Conservation (phyloP, 2,797 vertebrate genomes). For the Apodemus agrarius region DNA sequence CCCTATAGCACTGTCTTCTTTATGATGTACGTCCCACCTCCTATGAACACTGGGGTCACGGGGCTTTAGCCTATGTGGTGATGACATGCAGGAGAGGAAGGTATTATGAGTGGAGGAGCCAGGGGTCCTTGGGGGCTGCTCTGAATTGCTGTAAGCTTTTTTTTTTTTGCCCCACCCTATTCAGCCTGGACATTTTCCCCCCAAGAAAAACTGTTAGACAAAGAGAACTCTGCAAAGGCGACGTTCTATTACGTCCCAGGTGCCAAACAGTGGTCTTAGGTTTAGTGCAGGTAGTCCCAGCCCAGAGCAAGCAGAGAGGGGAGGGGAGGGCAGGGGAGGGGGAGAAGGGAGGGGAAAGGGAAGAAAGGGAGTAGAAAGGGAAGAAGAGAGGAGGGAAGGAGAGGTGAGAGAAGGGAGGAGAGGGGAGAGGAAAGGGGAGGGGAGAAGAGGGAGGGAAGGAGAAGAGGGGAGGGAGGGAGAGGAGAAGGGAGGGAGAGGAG, state of each 20-base stretch:
- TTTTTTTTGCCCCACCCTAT: neutral
- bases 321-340: too few species aligned
- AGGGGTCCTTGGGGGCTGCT: neutral
- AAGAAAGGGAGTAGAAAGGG: too few species aligned
- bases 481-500: too few species aligned
- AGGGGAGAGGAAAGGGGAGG: too few species aligned
- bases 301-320: neutral
- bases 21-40: neutral
- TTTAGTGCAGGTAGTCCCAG: neutral
- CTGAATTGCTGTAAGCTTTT: accelerated
- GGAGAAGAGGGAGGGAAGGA: neutral
- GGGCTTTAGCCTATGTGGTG: neutral
- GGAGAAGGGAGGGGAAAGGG: too few species aligned
- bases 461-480: neutral
- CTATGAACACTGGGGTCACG: neutral
- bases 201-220: neutral
- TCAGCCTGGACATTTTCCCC: neutral
- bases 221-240: neutral
- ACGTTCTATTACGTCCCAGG: neutral
- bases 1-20: neutral
- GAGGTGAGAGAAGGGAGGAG: neutral
- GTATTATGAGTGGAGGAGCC: neutral
- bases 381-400: neutral
- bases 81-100: neutral
- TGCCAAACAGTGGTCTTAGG: neutral